Base-by-base conservation (phyloP, 2,797 vertebrate species). In the Miichthys miiuy region DNA sequence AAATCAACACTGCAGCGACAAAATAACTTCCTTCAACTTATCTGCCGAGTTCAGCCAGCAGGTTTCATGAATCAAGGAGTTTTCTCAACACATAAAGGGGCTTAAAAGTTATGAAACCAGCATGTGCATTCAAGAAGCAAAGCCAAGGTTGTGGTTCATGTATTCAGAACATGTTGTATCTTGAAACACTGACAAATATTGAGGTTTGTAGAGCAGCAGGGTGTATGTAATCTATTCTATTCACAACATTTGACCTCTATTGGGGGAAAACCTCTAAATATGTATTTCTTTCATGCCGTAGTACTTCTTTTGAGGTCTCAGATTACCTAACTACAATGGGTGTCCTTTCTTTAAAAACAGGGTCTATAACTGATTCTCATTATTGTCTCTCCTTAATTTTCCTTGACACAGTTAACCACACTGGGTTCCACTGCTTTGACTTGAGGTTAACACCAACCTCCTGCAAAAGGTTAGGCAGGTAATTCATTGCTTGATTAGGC, bases 381-480 rank as follows among this genome's bases (percentile, higher is more conserved):
- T 86, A 90, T 70, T 87, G 73, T 80, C 44, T 87, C 68, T 48
- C 20, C n/a, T 50, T 89, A 80, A 88, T 85, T 89, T 88, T 85
- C 76, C 50, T 11, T 88, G 87, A 91, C 90, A 88, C 81, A 79
- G 76, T 86, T 91, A 91, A 89, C 80, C 75, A 81, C 82, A 27
- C 79, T 6, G 73, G 27, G 73, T 68, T 89, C 68, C 80, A 61
- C 13, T 21, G 79, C 85, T 83, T 61, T 76, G 77, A 88, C 77
- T 88, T 30, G 79, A 86, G 83, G 88, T 91, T 71, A 85, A 83
- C 81, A 20, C 58, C 82, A 80, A 76, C 85, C 87, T 77, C 73
- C 72, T 84, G 82, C 84, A 70, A 91, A 90, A 93, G 89, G 89
- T 88, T 87, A 91, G 72, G 84, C 83, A 92, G 89, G 89, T 92